Base-by-base conservation (phyloP, 2,113 vertebrate genomes). In the Psilopsiagon aurifrons region DNA sequence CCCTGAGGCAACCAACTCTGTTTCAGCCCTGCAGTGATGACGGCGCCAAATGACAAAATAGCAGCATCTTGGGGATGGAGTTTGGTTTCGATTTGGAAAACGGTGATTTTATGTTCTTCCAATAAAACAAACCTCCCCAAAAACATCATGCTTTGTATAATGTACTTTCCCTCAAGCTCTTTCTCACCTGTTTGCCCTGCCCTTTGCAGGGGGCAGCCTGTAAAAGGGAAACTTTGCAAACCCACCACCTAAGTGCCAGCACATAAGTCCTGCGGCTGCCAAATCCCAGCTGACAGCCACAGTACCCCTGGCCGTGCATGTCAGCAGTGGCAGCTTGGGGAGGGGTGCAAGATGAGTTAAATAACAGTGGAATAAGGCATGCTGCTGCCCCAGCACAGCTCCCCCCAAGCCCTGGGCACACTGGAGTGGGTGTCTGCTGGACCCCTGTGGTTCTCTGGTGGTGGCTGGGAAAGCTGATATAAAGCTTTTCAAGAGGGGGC, bases 351-450 rank as follows among this genome's bases (percentile, higher is more conserved):
- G 76, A n/a, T 64, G 93, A 68, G 82, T 68, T 94, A 71, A 3
- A 29, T 4, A 6, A 41, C 41, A 28, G 74, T 74, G 84, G 27
- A 25, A 47, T 17, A 43, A 82, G n/a, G 6, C 59, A 3, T 64
- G 88, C 83, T 89, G 94, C 82, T 83, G 33, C 63, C 90, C 87
- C 82, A 95, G 94, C 93, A 94, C 27, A 15, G 9, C 52, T 84
- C 90, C 47, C 82, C 78, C 31, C 84, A 47, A 35, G 33, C 70
- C 7, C 18, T 46, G 9, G 12, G 74, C 60, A 64, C 9, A 67
- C 47, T 55, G 77, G 47, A 83, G 73, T 11, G 5, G 68, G 88
- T 46, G 84, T 80, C 57, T 82, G 86, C 19, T 0, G 7, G 86
- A 91, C 54, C 91, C 83, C 89, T 41, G 90, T 2, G 7, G 84